These are phyloP conservation scores for Crotalus horridus DNA, from an alignment of 2,113 vertebrate species.

Conservation along the genomic window DNA sequence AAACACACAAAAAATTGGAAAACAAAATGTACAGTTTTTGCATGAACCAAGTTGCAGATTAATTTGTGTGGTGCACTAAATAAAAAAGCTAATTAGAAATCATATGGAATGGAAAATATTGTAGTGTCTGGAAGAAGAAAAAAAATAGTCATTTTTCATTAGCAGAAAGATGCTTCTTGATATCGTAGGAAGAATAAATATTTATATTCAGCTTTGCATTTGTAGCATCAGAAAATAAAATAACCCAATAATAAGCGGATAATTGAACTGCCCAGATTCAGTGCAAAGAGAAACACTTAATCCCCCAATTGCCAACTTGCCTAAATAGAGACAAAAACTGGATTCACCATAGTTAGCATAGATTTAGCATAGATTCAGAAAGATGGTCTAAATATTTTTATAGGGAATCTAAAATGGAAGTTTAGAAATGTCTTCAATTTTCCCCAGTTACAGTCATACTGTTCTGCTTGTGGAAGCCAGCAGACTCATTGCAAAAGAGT, in stretches of 20 bases:
- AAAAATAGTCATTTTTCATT: background rate
- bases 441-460: background rate
- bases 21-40: background rate
- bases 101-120: background rate
- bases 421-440: background rate
- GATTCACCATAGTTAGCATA: background rate
- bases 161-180: background rate
- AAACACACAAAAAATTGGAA: background rate
- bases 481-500: background rate
- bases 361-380: background rate
- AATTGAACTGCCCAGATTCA: background rate
- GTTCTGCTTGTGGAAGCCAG: background rate
- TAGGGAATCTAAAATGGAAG: background rate
- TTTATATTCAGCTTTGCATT: background rate
- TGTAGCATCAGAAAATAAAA: background rate
- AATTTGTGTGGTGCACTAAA: background rate
- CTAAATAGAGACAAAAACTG: background rate
- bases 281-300: background rate
- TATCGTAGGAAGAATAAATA: background rate
- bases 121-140: background rate
- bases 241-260: background rate
- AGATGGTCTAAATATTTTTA: background rate
- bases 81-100: background rate
- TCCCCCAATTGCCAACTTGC: background rate
- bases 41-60: background rate